A percentile compares a stretch with the other conserved stretches of the same genome.
Evolutionary conservation across 2,113 vertebrate genomes (phyloP).

Genomic region (Cairina moschata): DNA sequence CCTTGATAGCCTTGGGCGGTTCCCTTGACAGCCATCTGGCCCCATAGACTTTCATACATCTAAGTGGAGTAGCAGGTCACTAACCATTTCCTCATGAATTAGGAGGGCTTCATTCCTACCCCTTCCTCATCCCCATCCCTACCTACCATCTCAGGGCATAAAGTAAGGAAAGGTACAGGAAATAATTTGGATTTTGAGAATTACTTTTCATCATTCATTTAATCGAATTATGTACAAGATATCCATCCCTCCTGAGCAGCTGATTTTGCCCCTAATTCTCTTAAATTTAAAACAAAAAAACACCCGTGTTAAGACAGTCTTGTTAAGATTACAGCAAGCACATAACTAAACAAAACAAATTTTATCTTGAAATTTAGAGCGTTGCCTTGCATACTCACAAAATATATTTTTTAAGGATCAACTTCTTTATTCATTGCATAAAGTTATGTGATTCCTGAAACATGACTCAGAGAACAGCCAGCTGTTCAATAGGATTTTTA

Average conservation of each 20-base stretch:
- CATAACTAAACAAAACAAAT: background rate
- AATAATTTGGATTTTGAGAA: background rate
- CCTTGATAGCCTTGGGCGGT: no score
- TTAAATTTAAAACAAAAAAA: background rate
- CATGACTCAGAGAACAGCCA: background rate
- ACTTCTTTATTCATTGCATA: background rate
- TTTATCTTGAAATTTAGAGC: background rate
- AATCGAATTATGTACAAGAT: background rate
- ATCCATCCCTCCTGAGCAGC: fast-evolving
- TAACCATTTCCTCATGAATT: no score
- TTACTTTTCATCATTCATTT: fast-evolving
- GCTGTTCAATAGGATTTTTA: background rate
- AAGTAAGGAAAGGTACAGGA: background rate
- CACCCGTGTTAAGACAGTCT: background rate
- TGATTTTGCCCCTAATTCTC: background rate
- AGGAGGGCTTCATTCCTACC: no score
- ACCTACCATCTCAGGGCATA: background rate
- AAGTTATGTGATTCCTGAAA: background rate
- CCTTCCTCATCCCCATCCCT: no score
- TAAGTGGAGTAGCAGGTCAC: no score
- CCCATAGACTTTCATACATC: no score
- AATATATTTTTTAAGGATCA: background rate
- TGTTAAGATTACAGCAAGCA: background rate
- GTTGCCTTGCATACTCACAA: background rate
- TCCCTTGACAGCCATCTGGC: no score